These are phyloP conservation scores for Podarcis cretensis DNA, from an alignment of 2,113 vertebrate species.

Conservation along the genomic window DNA sequence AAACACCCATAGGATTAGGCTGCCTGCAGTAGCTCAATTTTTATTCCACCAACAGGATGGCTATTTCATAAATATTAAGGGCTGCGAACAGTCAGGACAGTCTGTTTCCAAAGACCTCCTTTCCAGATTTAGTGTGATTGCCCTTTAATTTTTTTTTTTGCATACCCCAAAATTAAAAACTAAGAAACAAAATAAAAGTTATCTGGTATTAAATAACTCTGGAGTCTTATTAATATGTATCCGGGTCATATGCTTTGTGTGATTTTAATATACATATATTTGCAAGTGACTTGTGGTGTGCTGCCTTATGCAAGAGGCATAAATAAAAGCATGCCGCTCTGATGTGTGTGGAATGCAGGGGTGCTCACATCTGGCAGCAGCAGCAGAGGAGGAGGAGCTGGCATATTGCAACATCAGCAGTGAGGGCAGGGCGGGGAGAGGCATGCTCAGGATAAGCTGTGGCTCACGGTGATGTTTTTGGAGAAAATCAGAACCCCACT, in stretches of 20 bases:
- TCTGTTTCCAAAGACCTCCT: not conserved
- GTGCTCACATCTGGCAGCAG: not conserved
- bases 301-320: constrained; percentile 43
- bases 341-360: not conserved
- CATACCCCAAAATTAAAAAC: not conserved
- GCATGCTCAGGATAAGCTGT: not conserved
- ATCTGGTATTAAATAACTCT: constrained; percentile 46
- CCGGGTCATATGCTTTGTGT: constrained; percentile 60
- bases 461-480: not conserved
- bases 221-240: constrained; percentile 68
- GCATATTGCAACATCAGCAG: not conserved
- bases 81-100: not conserved
- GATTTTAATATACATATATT: constrained; percentile 24
- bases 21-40: not conserved
- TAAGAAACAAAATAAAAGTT: constrained; percentile 17
- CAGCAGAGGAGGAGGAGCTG: not conserved
- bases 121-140: constrained; percentile 21
- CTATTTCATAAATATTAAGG: not conserved
- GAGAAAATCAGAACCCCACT: not conserved
- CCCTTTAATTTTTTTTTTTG: constrained; percentile 22
- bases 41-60: not conserved
- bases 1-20: not conserved
- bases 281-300: constrained; percentile 45
- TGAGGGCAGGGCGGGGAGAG: not conserved
- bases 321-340: constrained; percentile 41